These are phyloP conservation scores for Graptemys geographica DNA, from an alignment of 2,797 vertebrate genomes.

Conservation along the genomic window DNA sequence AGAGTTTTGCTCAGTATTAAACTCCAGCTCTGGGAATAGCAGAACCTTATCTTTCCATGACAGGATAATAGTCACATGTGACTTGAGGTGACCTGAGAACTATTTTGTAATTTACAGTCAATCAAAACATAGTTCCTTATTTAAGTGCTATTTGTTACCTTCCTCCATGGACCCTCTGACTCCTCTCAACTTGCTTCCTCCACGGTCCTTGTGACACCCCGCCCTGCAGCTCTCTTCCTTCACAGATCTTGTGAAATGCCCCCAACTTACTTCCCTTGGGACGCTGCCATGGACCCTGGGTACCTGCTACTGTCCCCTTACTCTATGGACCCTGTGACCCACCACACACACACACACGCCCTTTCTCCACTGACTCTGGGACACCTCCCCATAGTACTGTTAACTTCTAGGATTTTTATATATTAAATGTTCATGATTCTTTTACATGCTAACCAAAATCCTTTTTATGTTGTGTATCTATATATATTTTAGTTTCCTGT, in stretches of 20 bases:
- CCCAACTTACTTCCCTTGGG: neutral
- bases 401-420: neutral
- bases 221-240: neutral
- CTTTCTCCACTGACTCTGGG: too few relatives aligned
- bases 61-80: neutral
- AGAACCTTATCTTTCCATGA: neutral
- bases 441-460: neutral
- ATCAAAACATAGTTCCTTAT: neutral
- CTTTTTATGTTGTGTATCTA: neutral
- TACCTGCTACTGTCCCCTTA: too few relatives aligned
- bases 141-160: neutral
- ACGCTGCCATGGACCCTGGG: neutral
- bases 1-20: neutral
- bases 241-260: neutral
- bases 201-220: too few relatives aligned
- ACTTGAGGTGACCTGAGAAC: neutral
- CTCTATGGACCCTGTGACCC: too few relatives aligned
- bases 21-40: neutral
- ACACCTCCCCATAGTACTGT: neutral
- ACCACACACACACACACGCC: too few relatives aligned
- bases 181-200: neutral
- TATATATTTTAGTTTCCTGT: neutral
- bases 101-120: neutral
- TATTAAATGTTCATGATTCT: neutral
- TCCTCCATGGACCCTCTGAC: neutral